Percentiles rank a stretch among this genome's conserved stretches.
phyloP scores from a whole-genome alignment of 2,888 invertebrate genomes.

The Drosophila vallismaia region DNA sequence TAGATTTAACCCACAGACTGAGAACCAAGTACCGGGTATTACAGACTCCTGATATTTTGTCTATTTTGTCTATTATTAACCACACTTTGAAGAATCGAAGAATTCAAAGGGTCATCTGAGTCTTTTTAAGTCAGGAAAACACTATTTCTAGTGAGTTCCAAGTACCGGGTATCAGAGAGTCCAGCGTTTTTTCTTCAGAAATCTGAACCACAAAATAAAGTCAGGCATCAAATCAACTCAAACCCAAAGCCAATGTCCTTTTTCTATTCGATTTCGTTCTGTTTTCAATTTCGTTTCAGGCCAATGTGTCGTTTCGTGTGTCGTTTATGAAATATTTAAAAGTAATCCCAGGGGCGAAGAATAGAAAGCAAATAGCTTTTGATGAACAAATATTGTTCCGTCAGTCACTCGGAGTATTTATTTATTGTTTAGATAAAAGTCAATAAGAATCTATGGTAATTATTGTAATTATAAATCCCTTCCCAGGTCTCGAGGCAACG shows the following conservation, averaged over 20 bases:
- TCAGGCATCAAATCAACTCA: slow-evolving; percentile 13
- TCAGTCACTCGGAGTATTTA: slow-evolving; percentile 16
- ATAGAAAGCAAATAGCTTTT: slow-evolving; percentile 46
- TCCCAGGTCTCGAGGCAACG: neutral
- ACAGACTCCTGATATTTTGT: too few species aligned
- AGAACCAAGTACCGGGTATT: too few species aligned
- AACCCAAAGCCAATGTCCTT: neutral
- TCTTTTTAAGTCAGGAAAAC: too few species aligned
- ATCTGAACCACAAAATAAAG: slow-evolving; percentile 25
- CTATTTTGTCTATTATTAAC: too few species aligned
- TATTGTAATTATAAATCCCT: too few species aligned
- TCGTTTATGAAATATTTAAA: slow-evolving; percentile 38
- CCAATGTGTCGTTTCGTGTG: neutral
- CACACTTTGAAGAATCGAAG: too few species aligned
- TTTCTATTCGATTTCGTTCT: neutral
- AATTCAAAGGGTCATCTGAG: too few species aligned
- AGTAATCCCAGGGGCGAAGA: slow-evolving; percentile 36
- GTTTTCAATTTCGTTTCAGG: slow-evolving; percentile 8
- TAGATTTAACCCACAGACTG: too few species aligned
- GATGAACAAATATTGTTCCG: slow-evolving; percentile 31
- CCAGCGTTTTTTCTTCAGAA: too few species aligned
- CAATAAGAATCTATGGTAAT: too few species aligned
- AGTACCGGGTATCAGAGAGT: too few species aligned
- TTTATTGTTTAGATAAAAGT: neutral
- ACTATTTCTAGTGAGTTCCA: too few species aligned